Evolutionary conservation across 53 echinoderm and acorn worm genomes (phyloP), one percentile per base, ranked within the genome.

Genomic region (Astropecten irregularis): DNA sequence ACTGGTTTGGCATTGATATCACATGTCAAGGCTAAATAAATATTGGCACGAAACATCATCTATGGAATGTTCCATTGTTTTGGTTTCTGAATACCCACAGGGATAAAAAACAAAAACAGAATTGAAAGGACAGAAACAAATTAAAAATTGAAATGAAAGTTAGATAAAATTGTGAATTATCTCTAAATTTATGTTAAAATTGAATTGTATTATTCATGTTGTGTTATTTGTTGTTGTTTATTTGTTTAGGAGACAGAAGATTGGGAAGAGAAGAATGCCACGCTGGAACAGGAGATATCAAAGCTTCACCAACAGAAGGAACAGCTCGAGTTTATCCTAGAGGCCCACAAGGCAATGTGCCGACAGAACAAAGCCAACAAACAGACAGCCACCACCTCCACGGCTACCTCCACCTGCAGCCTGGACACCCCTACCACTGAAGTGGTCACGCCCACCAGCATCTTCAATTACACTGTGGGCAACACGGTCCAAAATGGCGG

Each of bases 291-390:
- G 29, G 99, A 99, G 67, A 87, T 99, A 54, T 61, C 94, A 11
- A 99, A 99, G 57, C 86, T 99, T 21, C 92, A 99, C 15, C 93
- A 99, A 66, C 99, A 99, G 86, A 99, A 99, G 50, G 99, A 99
- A 63, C 99, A 99, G 44, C 84, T 99, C 3, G 94, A 92, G 82
- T 99, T 99, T 67, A 94, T 99, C 47, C 77, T 99, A 55, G 94
- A 99, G 76, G 99, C 99, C 23, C 99, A 99, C 84, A 91, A 90
- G 36, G 94, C 99, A 44, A 99, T 99, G 99, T 99, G 99, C 71
- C 84, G 88, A 64, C 63, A 74, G 64, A 89, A 84, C 70, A 93
- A 94, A 77, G 73, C 52, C 30, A 74, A 84, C 62, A 89, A 91
- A 48, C 90, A 85, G 42, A 79, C 86, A 7, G 57, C 84, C 32